A percentile compares a stretch with the other conserved stretches of the same genome.
These are phyloP conservation scores for Drusus annulatus DNA, from an alignment of 1,140 invertebrate species.

Conservation along the genomic window DNA sequence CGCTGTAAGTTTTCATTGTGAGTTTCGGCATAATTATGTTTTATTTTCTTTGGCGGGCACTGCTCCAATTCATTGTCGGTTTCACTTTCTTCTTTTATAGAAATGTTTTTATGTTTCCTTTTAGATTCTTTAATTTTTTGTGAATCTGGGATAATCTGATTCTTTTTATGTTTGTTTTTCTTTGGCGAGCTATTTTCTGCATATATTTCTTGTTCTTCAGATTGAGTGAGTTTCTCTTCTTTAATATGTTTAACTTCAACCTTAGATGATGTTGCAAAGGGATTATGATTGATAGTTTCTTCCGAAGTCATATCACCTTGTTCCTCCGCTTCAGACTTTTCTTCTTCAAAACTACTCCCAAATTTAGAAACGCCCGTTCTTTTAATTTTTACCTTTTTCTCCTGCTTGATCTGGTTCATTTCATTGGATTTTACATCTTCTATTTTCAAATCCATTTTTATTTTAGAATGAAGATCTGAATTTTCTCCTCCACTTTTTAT, in stretches of 20 bases:
- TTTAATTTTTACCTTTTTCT: slow-evolving; percentile 4
- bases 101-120: neutral
- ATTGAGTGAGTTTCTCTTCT: too few relatives aligned
- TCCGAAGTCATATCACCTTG: neutral
- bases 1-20: neutral
- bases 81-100: slow-evolving; percentile 7
- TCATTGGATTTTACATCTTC: neutral
- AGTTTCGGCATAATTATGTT: neutral
- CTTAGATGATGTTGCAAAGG: too few relatives aligned
- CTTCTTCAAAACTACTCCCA: neutral
- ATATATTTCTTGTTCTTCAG: neutral
- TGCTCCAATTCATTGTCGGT: neutral
- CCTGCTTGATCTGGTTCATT: neutral
- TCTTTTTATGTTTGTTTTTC: neutral
- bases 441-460: neutral
- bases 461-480: neutral
- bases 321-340: neutral
- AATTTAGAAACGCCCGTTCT: neutral
- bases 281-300: too few relatives aligned
- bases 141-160: neutral
- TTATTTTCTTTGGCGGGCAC: neutral
- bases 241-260: too few relatives aligned
- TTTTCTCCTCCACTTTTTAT: neutral
- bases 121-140: neutral
- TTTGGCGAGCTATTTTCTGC: neutral